Evolutionary conservation across 2,888 invertebrate genomes (phyloP), one percentile per base, ranked within the genome.

Genomic region (Spialia ferax): DNA sequence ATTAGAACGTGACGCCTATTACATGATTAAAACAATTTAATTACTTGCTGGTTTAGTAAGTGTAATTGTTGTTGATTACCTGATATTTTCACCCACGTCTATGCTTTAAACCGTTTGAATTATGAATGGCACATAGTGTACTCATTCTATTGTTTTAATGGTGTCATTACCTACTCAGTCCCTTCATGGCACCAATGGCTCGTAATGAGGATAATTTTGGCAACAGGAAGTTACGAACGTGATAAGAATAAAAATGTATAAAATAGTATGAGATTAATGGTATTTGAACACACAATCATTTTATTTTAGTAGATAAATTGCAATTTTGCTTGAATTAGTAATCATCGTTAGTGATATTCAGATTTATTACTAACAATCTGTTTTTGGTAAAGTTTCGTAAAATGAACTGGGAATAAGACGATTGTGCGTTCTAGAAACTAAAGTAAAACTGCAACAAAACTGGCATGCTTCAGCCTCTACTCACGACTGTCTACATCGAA

Each of bases 391-490:
- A 15, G 22, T 11, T 10, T 22, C 1, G 3, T 11, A 11, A 22
- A 23, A 13, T 18, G 3, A 6, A 0, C 0, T 23, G 13, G 7
- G 18, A 18, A 8, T 52, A 35, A 38, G 48, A 59, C 52, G 65
- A 42, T 66, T 66, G 52, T 54, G 2, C 2, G 52, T 60, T 54
- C 8, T 1, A 2, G 42, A 77, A 80, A 81, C 63, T 71, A 78
- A 82, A 80, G 76, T 76, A 73, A 77, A 85, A 78, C 77, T 67
- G 90, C 90, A 91, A 92, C 82, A 82, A 86, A 91, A 88, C 81
- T 84, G 89, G 89, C 93, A 93, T 92, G 92, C 93, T 84, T 79
- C 85, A 91, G 93, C 93, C 86, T 81, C 93, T 93, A 93, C 93
- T 93, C 93, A 93, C 93, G 85, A 93, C 86, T 85, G 81, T 82